A percentile compares a stretch with the other conserved stretches of the same genome.
Evolutionary conservation across 2,888 invertebrate species (phyloP).

Genomic region (Cosmia trapezina): DNA sequence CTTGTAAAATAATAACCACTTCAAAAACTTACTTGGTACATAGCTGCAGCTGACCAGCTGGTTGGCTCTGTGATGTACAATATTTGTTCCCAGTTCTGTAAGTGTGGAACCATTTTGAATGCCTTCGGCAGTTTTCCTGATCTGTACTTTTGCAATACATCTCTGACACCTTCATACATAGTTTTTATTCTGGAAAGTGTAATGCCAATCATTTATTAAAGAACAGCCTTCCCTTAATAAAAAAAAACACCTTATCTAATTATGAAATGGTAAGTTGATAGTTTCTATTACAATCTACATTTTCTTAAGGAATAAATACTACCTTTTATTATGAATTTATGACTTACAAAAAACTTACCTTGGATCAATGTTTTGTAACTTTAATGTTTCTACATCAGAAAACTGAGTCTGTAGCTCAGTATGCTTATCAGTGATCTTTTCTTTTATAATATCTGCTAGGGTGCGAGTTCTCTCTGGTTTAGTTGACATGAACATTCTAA

Average conservation of each 20-base stretch:
- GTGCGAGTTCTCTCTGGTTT: slow-evolving; percentile 91
- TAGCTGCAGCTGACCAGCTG: slow-evolving; percentile 99
- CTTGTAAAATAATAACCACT: neutral
- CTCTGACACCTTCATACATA: slow-evolving; percentile 97
- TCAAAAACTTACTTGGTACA: slow-evolving; percentile 93
- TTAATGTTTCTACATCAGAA: slow-evolving; percentile 94
- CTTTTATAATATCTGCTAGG: slow-evolving; percentile 97
- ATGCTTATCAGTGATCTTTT: slow-evolving; percentile 97
- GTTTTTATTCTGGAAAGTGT: slow-evolving; percentile 91
- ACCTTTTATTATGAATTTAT: neutral
- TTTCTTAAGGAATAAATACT: neutral
- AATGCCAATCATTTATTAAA: neutral
- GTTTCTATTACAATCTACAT: neutral
- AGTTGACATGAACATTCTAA: slow-evolving; percentile 93
- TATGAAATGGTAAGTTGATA: neutral
- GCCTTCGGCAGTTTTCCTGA: slow-evolving; percentile 99
- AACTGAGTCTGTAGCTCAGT: slow-evolving; percentile 96
- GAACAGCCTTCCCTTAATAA: neutral
- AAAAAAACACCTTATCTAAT: neutral
- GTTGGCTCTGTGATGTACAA: slow-evolving; percentile 96
- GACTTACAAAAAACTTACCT: slow-evolving; percentile 76
- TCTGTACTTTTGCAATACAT: slow-evolving; percentile 96
- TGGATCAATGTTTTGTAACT: slow-evolving; percentile 96
- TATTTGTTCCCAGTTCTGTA: slow-evolving; percentile 98
- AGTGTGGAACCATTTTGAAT: slow-evolving; percentile 98